phyloP scores from a whole-genome alignment of 2,888 invertebrate species.

The Xylota segnis region DNA sequence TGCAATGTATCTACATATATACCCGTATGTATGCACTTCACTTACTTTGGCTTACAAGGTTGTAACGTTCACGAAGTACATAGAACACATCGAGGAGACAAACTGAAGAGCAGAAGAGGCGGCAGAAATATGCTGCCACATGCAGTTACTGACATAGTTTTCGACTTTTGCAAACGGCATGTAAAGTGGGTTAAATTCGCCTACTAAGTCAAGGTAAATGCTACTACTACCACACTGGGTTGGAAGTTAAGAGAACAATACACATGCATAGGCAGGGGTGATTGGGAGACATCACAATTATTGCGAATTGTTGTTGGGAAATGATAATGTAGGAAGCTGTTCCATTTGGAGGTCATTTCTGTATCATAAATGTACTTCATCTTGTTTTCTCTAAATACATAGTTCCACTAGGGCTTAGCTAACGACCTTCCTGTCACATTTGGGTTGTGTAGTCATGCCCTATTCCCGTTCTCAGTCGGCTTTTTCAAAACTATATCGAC shows the following conservation, averaged over 20 bases:
- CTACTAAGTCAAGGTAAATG: constrained; percentile 72
- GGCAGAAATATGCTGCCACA: constrained; percentile 11
- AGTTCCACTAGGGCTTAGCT: too few species aligned
- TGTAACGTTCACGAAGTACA: constrained; percentile 52
- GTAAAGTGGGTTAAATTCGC: constrained; percentile 62
- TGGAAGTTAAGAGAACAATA: background rate
- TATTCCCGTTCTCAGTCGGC: too few species aligned
- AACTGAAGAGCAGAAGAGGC: constrained; percentile 44
- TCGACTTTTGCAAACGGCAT: constrained; percentile 30
- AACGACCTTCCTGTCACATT: too few species aligned
- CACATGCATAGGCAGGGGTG: background rate
- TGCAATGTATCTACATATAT: constrained; percentile 25
- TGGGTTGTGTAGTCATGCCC: too few species aligned
- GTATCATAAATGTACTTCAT: background rate
- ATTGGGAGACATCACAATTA: background rate
- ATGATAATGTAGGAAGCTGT: constrained; percentile 13
- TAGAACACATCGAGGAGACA: constrained; percentile 12
- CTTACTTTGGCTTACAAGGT: constrained; percentile 70
- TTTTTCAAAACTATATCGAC: too few species aligned
- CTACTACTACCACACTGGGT: background rate
- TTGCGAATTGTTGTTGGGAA: background rate
- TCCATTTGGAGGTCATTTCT: background rate
- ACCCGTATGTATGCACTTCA: constrained; percentile 39
- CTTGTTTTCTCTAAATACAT: too few species aligned
- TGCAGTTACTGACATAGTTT: constrained; percentile 68